A percentile compares a stretch with the other conserved stretches of the same genome.
Conservation (phyloP, 92 coral and sea anemone species). For the Porites rus region DNA sequence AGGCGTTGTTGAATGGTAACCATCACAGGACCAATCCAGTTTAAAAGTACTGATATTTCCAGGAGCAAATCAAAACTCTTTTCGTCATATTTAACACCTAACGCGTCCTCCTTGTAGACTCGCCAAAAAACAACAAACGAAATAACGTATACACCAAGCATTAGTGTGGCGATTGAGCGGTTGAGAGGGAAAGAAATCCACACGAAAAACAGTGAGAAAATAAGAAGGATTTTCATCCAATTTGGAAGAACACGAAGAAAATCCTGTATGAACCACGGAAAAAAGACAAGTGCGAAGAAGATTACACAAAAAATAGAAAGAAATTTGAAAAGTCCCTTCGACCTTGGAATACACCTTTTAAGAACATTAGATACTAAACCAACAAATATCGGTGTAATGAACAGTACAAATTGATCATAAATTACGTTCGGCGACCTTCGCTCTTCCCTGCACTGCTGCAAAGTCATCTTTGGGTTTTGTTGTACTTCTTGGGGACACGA, state of each 20-base stretch:
- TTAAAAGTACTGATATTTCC: not conserved
- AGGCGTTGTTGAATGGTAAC: slow-evolving; percentile 26
- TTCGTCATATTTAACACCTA: not conserved
- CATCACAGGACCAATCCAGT: slow-evolving; percentile 8
- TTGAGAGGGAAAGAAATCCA: slow-evolving; percentile 42
- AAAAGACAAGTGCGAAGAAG: slow-evolving; percentile 22
- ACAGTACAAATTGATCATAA: not conserved
- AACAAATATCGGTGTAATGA: not conserved
- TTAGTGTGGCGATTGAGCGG: slow-evolving; percentile 19
- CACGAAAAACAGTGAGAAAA: not conserved
- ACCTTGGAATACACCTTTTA: not conserved
- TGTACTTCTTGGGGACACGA: not conserved
- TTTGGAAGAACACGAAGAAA: not conserved
- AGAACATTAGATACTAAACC: not conserved
- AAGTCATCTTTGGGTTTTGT: not conserved
- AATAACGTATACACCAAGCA: not conserved
- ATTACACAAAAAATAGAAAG: not conserved
- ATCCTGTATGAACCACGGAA: slow-evolving; percentile 42
- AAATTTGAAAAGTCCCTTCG: not conserved
- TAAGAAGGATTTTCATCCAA: not conserved
- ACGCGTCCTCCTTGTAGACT: not conserved
- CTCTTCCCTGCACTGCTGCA: not conserved
- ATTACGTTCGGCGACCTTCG: not conserved
- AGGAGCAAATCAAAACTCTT: not conserved
- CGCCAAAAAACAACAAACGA: slow-evolving; percentile 33